phyloP scores from a whole-genome alignment of 2,113 vertebrate genomes.

The Lipotes vexillifer region DNA sequence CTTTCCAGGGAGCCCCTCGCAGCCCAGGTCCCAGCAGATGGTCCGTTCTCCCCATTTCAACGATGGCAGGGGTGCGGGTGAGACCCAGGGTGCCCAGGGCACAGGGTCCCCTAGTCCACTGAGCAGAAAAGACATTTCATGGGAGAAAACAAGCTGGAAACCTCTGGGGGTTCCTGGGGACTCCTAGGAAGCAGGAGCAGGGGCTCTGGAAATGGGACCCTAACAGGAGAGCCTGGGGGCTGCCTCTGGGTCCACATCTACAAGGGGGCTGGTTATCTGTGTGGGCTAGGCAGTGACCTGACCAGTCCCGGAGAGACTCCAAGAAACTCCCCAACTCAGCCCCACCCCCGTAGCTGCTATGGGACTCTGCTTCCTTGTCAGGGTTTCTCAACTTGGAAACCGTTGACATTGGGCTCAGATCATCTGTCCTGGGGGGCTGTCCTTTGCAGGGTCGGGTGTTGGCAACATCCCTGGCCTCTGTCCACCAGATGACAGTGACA shows the following conservation, averaged over 20 bases:
- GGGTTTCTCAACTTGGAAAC: neutral
- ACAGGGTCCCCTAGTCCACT: neutral
- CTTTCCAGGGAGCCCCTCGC: neutral
- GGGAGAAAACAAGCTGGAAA: neutral
- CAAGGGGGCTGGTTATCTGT: neutral
- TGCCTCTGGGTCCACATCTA: neutral
- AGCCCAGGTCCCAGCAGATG: no score
- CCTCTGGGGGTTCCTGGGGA: rapidly evolving
- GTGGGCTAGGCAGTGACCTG: neutral
- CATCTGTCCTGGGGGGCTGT: rapidly evolving
- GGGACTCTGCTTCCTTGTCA: rapidly evolving
- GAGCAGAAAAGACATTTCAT: neutral
- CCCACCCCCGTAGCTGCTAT: no score
- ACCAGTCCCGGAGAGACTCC: neutral
- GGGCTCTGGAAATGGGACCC: neutral
- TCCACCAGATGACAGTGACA: neutral
- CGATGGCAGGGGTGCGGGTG: neutral
- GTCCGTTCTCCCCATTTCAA: no score
- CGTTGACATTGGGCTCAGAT: rapidly evolving
- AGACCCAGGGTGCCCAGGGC: neutral
- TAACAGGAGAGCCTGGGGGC: rapidly evolving
- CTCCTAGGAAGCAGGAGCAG: neutral
- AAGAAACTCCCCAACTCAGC: rapidly evolving
- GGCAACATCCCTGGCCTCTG: rapidly evolving
- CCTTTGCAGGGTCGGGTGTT: rapidly evolving